These are phyloP conservation scores for Rotaria macrura DNA, from an alignment of 2,888 invertebrate genomes.

Conservation along the genomic window DNA sequence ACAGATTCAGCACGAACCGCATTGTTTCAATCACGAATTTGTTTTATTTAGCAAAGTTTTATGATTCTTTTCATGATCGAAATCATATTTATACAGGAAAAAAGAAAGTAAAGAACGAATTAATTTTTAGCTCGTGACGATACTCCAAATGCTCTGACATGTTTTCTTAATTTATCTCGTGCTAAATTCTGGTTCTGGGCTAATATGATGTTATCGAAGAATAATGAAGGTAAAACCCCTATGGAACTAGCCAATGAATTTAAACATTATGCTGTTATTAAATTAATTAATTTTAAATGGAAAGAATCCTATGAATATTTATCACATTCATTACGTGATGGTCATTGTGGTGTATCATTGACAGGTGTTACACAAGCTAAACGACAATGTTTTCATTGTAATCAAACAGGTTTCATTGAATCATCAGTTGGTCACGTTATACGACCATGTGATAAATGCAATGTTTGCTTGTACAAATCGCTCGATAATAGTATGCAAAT, in stretches of 20 bases:
- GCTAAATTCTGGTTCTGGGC: conserved; percentile 17
- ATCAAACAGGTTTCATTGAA: neutral
- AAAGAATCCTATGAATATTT: conserved; percentile 16
- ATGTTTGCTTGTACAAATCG: conserved; percentile 6
- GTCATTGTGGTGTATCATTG: conserved; percentile 19
- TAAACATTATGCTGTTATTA: conserved; percentile 13
- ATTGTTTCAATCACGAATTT: no score
- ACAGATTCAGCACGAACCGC: no score
- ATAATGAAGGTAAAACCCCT: conserved; percentile 4
- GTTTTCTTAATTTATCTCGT: conserved; percentile 17
- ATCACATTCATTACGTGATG: conserved; percentile 19
- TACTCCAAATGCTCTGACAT: conserved; percentile 1
- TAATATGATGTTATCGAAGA: conserved; percentile 10
- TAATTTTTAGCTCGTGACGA: neutral
- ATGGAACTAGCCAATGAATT: conserved; percentile 1
- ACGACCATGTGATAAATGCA: neutral
- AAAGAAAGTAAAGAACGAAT: no score
- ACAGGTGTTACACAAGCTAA: conserved; percentile 10
- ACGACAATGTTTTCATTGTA: conserved; percentile 11
- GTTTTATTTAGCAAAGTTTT: no score
- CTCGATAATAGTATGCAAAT: neutral
- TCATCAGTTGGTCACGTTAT: neutral
- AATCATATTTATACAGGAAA: no score
- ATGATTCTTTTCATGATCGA: no score
- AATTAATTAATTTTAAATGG: conserved; percentile 7